Evolutionary conservation across 2,888 invertebrate genomes (phyloP).

Genomic region (Bimastos eiseni): DNA sequence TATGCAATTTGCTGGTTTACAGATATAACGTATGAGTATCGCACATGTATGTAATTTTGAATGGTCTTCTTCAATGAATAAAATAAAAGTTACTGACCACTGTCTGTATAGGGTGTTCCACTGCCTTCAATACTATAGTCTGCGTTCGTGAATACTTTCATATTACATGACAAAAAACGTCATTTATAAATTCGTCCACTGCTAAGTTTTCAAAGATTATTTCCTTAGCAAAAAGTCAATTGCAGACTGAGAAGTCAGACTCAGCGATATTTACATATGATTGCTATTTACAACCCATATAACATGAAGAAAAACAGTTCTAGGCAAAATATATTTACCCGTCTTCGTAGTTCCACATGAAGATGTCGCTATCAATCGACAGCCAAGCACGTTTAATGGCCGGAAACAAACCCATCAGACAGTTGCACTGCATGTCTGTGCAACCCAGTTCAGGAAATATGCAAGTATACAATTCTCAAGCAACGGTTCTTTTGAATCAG

Average conservation of each 20-base stretch:
- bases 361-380: constrained; percentile 95
- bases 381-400: constrained; percentile 95
- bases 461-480: neutral
- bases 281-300: neutral
- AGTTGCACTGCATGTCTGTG: constrained; percentile 89
- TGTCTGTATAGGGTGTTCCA: neutral
- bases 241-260: neutral
- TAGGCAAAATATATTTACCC: constrained; percentile 63
- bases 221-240: neutral
- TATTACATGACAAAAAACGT: neutral
- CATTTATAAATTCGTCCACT: neutral
- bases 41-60: no score
- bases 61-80: no score
- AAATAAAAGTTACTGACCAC: neutral
- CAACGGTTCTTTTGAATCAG: neutral
- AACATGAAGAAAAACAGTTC: no score
- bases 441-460: constrained; percentile 19
- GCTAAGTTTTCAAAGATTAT: neutral
- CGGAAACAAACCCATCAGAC: constrained; percentile 94
- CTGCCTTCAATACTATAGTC: neutral
- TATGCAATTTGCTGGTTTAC: no score
- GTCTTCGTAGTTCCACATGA: constrained; percentile 96
- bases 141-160: neutral
- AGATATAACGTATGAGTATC: no score
- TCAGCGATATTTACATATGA: neutral